Base-by-base conservation (phyloP, 2,797 vertebrate species). In the Leptodactylus fallax region DNA sequence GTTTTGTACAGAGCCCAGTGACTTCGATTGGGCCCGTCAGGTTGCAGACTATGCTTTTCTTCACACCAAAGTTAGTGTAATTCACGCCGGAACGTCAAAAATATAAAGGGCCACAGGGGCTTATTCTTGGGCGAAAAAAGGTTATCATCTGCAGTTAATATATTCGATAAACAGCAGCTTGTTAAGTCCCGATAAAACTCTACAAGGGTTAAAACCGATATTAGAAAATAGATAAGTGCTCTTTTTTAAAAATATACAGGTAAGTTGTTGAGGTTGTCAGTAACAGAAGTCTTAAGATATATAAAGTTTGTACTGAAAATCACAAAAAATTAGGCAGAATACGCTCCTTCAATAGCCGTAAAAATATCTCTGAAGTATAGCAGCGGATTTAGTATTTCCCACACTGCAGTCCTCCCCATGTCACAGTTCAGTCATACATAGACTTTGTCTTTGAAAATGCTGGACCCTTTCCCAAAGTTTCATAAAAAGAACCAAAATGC, bases 161-260 rank as follows among this genome's bases (percentile, higher is more conserved):
- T 36, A 72, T 49, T 17, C 11, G 5, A 71, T 36, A 72, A 95
- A 94, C 94, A 95, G 95, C 95, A 95, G 95, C 94, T 95, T 92
- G 94, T 93, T 95, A 95, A 95, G 93, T 94, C 93, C 92, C 92
- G 93, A 90, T 94, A 93, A 94, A 58, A 93, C 93, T 93, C 94
- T 94, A 94, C 93, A 92, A 94, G 93, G 82, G 94, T 94, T 93
- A 91, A 36, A 94, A 94, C 93, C 92, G 91, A 90, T 94, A 94
- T 94, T 92, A 94, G 93, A 95, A 95, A 95, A 94, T 94, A 92
- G 95, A 92, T 95, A 96, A 96, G 94, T 95, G 95, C 94, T 96
- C 93, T 95, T 94, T 94, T 83, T 90, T 87, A 90, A 90, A 90
- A 94, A 94, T 93, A 93, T 86, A 93, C 90, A 0, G 91, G 90